Conservation (phyloP, 2,113 vertebrate species). For the Pelobates fuscus region DNA sequence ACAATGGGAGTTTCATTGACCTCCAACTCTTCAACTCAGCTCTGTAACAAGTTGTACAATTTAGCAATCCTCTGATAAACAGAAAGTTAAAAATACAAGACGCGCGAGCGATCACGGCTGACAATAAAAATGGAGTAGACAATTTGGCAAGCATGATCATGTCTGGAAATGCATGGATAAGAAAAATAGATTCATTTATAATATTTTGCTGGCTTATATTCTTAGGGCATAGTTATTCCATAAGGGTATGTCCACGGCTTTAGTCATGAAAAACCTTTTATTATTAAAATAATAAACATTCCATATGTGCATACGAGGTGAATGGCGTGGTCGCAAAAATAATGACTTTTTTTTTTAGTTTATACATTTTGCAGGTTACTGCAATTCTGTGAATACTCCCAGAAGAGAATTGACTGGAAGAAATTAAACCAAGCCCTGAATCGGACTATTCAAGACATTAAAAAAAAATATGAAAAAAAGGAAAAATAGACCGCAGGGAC, state of each 20-base stretch:
- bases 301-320: not conserved
- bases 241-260: not conserved
- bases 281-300: slow-evolving; percentile 1
- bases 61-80: too few species aligned
- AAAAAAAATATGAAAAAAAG: not conserved
- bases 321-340: not conserved
- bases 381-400: not conserved
- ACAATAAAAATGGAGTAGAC: too few species aligned
- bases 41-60: too few species aligned
- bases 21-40: too few species aligned
- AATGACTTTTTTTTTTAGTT: slow-evolving; percentile 3
- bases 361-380: slow-evolving; percentile 14
- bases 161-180: not conserved
- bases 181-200: not conserved
- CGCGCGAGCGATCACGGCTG: too few species aligned
- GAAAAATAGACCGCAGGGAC: slow-evolving; percentile 5
- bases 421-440: not conserved
- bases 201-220: slow-evolving; percentile 1
- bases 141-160: not conserved
- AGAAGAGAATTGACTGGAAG: slow-evolving; percentile 12
- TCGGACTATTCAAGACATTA: not conserved
- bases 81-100: too few species aligned
- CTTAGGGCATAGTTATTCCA: not conserved
- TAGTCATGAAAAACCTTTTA: not conserved
- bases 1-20: too few species aligned